Evolutionary conservation across 2,888 invertebrate species (phyloP).

Genomic region (Anarsia innoxiella): DNA sequence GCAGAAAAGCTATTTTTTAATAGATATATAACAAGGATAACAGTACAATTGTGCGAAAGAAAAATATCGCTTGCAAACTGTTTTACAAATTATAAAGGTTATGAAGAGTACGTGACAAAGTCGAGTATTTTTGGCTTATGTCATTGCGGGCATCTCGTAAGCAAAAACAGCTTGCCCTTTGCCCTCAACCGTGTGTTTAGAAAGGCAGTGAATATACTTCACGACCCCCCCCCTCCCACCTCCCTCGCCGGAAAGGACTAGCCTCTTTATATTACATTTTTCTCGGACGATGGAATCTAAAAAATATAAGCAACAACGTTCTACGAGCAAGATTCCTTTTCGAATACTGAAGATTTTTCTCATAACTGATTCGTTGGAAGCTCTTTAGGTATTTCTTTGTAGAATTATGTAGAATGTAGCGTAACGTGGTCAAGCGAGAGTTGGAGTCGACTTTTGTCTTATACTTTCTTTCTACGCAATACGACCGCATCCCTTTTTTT

Average conservation of each 20-base stretch:
- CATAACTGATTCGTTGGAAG: not conserved
- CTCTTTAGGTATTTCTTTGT: too few species aligned
- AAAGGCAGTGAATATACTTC: not conserved
- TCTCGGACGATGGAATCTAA: conserved; percentile 1
- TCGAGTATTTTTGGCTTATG: too few species aligned
- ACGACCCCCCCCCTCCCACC: too few species aligned
- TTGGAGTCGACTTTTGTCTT: not conserved
- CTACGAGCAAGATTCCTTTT: not conserved
- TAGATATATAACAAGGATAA: too few species aligned
- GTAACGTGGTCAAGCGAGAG: not conserved
- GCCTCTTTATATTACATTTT: conserved; percentile 7
- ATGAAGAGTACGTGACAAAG: too few species aligned
- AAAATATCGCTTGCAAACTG: too few species aligned
- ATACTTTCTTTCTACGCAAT: not conserved
- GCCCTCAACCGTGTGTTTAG: too few species aligned
- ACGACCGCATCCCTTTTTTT: not conserved
- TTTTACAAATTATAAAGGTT: too few species aligned
- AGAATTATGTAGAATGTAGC: not conserved
- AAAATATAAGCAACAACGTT: not conserved
- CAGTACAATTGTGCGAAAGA: too few species aligned
- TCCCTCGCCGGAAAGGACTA: not conserved
- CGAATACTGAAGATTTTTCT: not conserved
- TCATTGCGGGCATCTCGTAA: too few species aligned
- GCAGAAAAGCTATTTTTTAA: too few species aligned
- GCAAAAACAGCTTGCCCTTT: too few species aligned